Evolutionary conservation across 2,797 vertebrate genomes (phyloP), one percentile per base, ranked within the genome.

Genomic region (Peromyscus eremicus): DNA sequence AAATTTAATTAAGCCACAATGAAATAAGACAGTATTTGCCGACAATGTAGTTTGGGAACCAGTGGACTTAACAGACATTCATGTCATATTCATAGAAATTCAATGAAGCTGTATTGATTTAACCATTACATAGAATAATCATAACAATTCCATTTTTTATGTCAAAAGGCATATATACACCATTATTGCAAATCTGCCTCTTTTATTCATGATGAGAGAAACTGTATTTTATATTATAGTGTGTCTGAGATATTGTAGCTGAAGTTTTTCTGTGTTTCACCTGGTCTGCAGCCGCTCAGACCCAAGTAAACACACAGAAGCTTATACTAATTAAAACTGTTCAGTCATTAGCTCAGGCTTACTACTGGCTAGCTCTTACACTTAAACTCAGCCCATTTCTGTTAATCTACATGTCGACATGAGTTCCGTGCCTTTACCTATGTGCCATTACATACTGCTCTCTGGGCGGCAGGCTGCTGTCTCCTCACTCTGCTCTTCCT

Each of bases 21-120:
- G 81, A 94, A 87, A 90, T 90, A 90, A 83, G 21, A 52, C 32
- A 80, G 5, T 76, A 68, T 91, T 89, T 75, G 1, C 76, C 16
- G 64, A n/a, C 23, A 88, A 80, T 17, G 91, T 70, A 73, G 5
- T 93, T 70, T 93, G 66, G 29, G 88, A 92, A 82, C 25, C 62
- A 34, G 4, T 73, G 49, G 40, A 88, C 17, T 85, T 77, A 70
- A 43, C 1, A 87, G 2, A 9, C 2, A 71, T 64, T n/a, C 9
- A 89, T 85, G 34, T 6, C 25, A 68, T 91, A 66, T 46, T 16
- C 25, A 19, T 40, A 29, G 66, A 60, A 77, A 14, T 10, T 88
- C 19, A 49, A 37, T 73, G 25, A 95, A 71, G 21, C 5, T 46
- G 37, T 57, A 60, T 68, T 81, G 37, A 87, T 32, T 49, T 14